Percentiles rank a stretch among this genome's conserved stretches.
Conservation (phyloP, 2,113 vertebrate species). For the Sciurus niger region DNA sequence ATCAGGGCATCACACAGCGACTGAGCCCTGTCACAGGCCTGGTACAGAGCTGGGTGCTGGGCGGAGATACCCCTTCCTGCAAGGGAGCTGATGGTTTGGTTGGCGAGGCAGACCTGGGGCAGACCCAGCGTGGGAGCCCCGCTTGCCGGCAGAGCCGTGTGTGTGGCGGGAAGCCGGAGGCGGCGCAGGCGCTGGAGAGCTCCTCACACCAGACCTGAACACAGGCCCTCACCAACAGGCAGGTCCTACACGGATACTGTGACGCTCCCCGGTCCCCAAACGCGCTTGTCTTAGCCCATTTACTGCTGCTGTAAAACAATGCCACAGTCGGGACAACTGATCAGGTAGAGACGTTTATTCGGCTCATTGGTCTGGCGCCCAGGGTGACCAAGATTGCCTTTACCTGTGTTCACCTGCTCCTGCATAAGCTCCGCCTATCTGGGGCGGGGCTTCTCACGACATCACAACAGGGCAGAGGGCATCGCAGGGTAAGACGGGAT, state of each 20-base stretch:
- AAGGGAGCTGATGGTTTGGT: rapidly evolving
- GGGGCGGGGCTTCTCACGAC: neutral
- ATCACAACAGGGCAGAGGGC: too few relatives aligned
- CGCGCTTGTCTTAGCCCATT: neutral
- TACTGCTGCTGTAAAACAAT: neutral
- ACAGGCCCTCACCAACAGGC: neutral
- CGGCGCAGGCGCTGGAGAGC: neutral
- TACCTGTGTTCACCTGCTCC: too few relatives aligned
- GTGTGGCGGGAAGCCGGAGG: too few relatives aligned
- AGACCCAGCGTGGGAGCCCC: neutral
- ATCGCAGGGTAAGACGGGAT: neutral
- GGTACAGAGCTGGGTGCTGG: neutral
- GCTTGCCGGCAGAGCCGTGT: too few relatives aligned
- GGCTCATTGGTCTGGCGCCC: neutral
- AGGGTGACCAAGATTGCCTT: neutral
- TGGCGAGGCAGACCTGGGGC: neutral
- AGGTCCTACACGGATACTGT: neutral
- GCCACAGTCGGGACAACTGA: too few relatives aligned
- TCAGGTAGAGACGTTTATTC: neutral
- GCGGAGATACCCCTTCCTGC: neutral
- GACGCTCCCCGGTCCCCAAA: neutral
- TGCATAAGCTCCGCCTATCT: too few relatives aligned
- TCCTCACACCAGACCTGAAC: too few relatives aligned
- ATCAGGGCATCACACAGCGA: neutral
- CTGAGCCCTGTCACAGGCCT: neutral